phyloP scores from a whole-genome alignment of 2,797 vertebrate genomes.

The Enteromius trimaculatus region DNA sequence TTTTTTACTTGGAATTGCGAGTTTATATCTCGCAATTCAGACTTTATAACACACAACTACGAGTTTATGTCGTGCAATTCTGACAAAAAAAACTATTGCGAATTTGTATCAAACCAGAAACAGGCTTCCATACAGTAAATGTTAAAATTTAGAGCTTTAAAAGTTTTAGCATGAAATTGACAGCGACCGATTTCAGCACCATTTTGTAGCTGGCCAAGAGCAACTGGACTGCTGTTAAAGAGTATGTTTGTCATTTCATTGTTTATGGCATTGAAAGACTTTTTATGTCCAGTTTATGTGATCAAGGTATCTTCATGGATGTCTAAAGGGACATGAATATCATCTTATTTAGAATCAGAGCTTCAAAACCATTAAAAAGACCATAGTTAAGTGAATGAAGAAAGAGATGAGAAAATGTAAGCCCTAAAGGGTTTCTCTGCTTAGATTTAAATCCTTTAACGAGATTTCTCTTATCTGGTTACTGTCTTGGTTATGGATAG shows the following conservation, averaged over 20 bases:
- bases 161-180: not conserved
- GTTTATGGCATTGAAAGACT: not conserved
- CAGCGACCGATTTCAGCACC: not conserved
- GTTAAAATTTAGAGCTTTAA: not conserved
- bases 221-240: not conserved
- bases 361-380: constrained; percentile 1
- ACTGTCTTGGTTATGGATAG: constrained; percentile 72
- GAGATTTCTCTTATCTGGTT: constrained; percentile 79
- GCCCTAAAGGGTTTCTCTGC: constrained; percentile 70
- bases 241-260: not conserved
- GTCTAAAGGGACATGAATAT: constrained; percentile 1
- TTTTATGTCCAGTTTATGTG: not conserved
- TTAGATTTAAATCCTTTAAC: constrained; percentile 80
- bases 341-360: not conserved
- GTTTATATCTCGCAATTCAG: too few species aligned
- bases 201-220: not conserved
- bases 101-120: not conserved
- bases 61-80: not conserved
- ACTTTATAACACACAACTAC: too few species aligned
- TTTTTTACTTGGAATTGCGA: too few species aligned
- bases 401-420: constrained; percentile 66
- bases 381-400: constrained; percentile 50
- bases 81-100: not conserved
- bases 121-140: not conserved
- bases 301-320: not conserved